Evolutionary conservation across 1,140 invertebrate genomes (phyloP), one percentile per base, ranked within the genome.

Genomic region (Bombus pascuorum): DNA sequence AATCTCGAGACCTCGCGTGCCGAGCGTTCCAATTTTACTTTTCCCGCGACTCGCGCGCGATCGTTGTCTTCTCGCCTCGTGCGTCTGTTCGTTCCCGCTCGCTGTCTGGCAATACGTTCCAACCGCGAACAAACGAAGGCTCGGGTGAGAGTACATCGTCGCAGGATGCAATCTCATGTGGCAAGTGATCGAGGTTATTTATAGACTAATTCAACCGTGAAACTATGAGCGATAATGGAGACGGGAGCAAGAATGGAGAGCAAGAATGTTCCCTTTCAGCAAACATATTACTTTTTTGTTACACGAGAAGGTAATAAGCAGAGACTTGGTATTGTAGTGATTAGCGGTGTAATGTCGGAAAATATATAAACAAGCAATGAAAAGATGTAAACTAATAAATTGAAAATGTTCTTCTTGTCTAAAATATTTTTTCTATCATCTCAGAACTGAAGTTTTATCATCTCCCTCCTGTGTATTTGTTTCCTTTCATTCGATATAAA

Each of bases 11-110:
- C 84, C 72, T 89, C 83, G 85, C 88, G 84, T 91, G 80, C 84
- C 88, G 59, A 57, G 77, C 88, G 88, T 90, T 90, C 90, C 79
- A 91, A 87, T 88, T 91, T 91, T 87, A 86, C 81, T 91, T 85
- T 87, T 87, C 83, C 80, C 71, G 85, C 87, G 65, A 83, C 80
- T 81, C 80, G 32, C 6, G 65, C 65, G 32, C 65, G 32, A n/a
- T 66, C 15, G 32, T 15, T n/a, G 71, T 68, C 73, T 81, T 37
- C n/a, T 83, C 44, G 80, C n/a, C 65, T 79, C 70, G 18, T 53
- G 47, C 18, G 22, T 32, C 12, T 57, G 15, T 32, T 34, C 18
- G 42, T 15, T 53, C n/a, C 39, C 65, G 25, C 25, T 34, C 62
- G 74, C 15, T 57, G 74, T 73, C 62, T 65, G 9, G 32, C 76